Base-by-base conservation (phyloP, 2,113 vertebrate genomes). In the Scalopus aquaticus region DNA sequence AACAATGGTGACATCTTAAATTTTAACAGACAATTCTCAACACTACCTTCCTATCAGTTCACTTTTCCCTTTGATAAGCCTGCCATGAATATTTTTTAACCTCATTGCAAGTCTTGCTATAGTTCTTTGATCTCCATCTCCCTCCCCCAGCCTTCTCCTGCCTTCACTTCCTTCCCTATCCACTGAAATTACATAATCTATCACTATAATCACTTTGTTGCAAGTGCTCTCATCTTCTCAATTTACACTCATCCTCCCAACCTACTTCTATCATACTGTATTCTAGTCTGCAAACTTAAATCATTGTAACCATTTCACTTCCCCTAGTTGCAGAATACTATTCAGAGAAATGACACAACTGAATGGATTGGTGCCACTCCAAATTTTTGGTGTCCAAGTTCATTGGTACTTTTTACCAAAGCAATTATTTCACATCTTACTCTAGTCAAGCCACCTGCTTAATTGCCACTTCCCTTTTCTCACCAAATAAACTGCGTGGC, bases 1-100 rank as follows among this genome's bases (percentile, higher is more conserved):
- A n/a, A n/a, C n/a, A n/a, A n/a, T n/a, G n/a, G n/a, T n/a, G 35
- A 85, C 16, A 70, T 49, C n/a, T 91, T 83, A 86, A 86, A 87
- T 30, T 89, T 32, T 70, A 78, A 51, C 35, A 60, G 17, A 85
- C 64, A 81, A 85, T 90, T 64, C n/a, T 93, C 74, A 67, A 49
- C 35, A 58, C 56, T 58, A 70, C 70, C 22, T 81, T 69, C 72
- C 37, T n/a, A 4, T 83, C 49, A 77, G 13, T 54, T 28, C 51
- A 65, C 28, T 60, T 95, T 95, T 88, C 65, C 62, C 65, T 93
- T 90, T n/a, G 81, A 85, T 78, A n/a, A 2, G 2, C 49, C 39
- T 78, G 37, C 26, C 49, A 79, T 54, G 54, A 11, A 2, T 67
- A 51, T 64, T 74, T 62, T 89, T 74, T 65, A 12, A 94, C n/a